A percentile compares a stretch with the other conserved stretches of the same genome.
Evolutionary conservation across 2,888 invertebrate species (phyloP).

Genomic region (Dryomyza anilis): DNA sequence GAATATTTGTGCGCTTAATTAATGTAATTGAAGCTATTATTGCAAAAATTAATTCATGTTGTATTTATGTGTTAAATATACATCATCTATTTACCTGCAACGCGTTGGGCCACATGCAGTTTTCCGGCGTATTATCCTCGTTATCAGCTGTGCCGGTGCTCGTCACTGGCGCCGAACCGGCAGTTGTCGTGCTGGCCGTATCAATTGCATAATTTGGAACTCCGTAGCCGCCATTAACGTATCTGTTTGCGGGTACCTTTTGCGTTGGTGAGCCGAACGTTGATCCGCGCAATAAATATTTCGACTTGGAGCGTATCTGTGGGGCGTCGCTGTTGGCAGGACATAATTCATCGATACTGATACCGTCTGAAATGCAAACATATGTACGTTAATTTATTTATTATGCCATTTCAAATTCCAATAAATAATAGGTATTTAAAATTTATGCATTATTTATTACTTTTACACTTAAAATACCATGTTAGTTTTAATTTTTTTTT

Average conservation of each 20-base stretch:
- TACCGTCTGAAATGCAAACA: slow-evolving; percentile 54
- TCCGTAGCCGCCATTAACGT: slow-evolving; percentile 47
- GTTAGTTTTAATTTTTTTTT: too few species aligned
- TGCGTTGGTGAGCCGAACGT: slow-evolving; percentile 52
- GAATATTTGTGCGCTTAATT: too few species aligned
- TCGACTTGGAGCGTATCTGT: slow-evolving; percentile 51
- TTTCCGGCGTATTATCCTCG: slow-evolving; percentile 50
- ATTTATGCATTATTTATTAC: too few species aligned
- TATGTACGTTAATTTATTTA: too few species aligned
- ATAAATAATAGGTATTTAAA: too few species aligned
- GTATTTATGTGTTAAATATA: background rate
- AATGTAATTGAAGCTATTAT: too few species aligned
- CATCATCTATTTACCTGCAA: slow-evolving; percentile 77
- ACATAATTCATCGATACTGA: slow-evolving; percentile 57
- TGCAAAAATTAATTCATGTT: too few species aligned
- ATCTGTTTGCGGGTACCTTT: slow-evolving; percentile 52
- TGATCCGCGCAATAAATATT: slow-evolving; percentile 54
- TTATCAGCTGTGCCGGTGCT: slow-evolving; percentile 34
- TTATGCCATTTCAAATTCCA: too few species aligned
- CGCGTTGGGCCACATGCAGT: slow-evolving; percentile 76
- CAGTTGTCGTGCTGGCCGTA: slow-evolving; percentile 33
- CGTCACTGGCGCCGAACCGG: slow-evolving; percentile 14
- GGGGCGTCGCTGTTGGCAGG: slow-evolving; percentile 42
- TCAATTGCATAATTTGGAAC: slow-evolving; percentile 25
- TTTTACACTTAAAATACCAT: too few species aligned